Percentiles rank a stretch among this genome's conserved stretches.
Conservation (phyloP, 2,888 invertebrate species). For the Troides aeacus region DNA sequence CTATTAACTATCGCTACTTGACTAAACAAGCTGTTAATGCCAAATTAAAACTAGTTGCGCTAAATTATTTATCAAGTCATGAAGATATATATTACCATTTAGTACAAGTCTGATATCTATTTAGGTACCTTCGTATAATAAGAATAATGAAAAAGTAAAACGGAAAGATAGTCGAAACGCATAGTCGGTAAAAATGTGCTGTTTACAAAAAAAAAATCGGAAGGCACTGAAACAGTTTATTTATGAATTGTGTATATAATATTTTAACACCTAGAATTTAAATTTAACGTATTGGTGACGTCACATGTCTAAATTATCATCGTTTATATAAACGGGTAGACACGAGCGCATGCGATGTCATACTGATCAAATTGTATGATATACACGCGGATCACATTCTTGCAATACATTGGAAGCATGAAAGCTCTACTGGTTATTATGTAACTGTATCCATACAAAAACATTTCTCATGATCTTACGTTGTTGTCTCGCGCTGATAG, state of each 20-base stretch:
- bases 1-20: no score
- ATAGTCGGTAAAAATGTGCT: neutral
- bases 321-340: slow-evolving; percentile 62
- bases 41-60: no score
- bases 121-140: no score
- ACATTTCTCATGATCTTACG: slow-evolving; percentile 15
- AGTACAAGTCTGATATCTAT: no score
- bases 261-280: slow-evolving; percentile 53
- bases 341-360: slow-evolving; percentile 61
- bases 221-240: slow-evolving; percentile 43
- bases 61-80: no score
- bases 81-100: no score
- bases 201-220: neutral
- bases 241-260: slow-evolving; percentile 48
- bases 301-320: slow-evolving; percentile 66
- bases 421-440: slow-evolving; percentile 16
- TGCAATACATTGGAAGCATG: slow-evolving; percentile 9
- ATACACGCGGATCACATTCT: slow-evolving; percentile 32
- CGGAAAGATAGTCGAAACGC: neutral
- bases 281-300: slow-evolving; percentile 51
- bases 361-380: slow-evolving; percentile 44
- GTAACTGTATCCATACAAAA: slow-evolving; percentile 15
- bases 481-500: slow-evolving; percentile 7
- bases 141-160: no score
- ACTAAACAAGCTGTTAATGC: no score